These are phyloP conservation scores for Orthosia incerta DNA, from an alignment of 2,888 invertebrate species.

Conservation along the genomic window DNA sequence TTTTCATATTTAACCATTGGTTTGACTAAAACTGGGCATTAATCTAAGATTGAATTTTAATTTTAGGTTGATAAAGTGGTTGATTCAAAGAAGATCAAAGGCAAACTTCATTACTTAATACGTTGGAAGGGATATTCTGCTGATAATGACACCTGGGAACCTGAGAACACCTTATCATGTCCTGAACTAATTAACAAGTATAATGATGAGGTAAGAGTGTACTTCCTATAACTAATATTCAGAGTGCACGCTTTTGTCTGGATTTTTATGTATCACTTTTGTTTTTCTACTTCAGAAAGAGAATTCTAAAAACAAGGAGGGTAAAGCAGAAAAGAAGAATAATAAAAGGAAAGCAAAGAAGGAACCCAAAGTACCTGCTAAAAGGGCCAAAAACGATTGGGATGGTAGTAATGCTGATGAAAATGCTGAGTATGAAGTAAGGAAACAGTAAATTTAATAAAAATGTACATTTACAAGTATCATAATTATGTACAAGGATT, in stretches of 20 bases:
- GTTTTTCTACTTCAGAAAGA: slow-evolving; percentile 76
- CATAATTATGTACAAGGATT: no score
- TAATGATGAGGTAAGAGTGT: slow-evolving; percentile 81
- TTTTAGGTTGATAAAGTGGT: slow-evolving; percentile 93
- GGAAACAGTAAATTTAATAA: slow-evolving; percentile 14
- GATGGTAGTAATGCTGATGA: slow-evolving; percentile 88
- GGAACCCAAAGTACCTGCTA: slow-evolving; percentile 76
- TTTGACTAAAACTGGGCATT: no score
- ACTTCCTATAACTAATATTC: background rate
- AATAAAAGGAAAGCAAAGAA: slow-evolving; percentile 80
- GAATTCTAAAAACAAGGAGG: slow-evolving; percentile 80
- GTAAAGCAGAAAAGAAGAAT: slow-evolving; percentile 71
- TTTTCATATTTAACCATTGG: no score
- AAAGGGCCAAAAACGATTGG: slow-evolving; percentile 82
- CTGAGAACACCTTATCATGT: slow-evolving; percentile 93
- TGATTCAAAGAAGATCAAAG: slow-evolving; percentile 93
- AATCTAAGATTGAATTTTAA: background rate
- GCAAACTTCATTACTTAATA: slow-evolving; percentile 93
- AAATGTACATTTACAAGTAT: background rate
- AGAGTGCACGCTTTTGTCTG: background rate
- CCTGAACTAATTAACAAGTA: slow-evolving; percentile 92
- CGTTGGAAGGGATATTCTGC: slow-evolving; percentile 95
- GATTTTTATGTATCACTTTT: slow-evolving; percentile 4
- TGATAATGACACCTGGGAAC: slow-evolving; percentile 94
- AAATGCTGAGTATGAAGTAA: slow-evolving; percentile 92